Base-by-base conservation (phyloP, 2,888 invertebrate genomes). In the Pseudanteris insignis region DNA sequence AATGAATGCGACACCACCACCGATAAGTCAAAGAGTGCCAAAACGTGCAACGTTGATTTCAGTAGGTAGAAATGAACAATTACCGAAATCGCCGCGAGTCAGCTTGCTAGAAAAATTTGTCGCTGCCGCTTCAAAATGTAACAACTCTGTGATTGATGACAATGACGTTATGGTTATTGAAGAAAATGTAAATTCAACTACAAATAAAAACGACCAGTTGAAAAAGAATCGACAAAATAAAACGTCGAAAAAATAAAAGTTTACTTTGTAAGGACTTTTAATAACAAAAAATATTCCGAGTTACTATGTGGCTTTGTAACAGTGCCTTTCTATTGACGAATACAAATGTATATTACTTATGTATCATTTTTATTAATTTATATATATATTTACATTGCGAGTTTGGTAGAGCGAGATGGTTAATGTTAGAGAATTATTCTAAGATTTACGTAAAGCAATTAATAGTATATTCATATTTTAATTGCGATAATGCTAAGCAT, bases 1-100 rank as follows among this genome's bases (percentile, higher is more conserved):
- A 9, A 36, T 66, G 21, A 75, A 71, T 33, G 1, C 63, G 9
- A 47, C 67, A 32, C 48, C 59, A 10, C 10, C 60, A n/a, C 28
- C 32, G 6, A 8, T 18, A 0, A 32, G 50, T 1, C 69, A 48
- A 12, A 77, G 67, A 55, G 57, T 67, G 0, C 72, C 72, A 5
- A 79, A 76, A 61, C 66, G 79, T 2, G 76, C 67, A 2, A 65
- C 73, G 2, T 62, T 78, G 8, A 74, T 77, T 25, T 76, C 79
- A 0, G 70, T 78, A 2, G 63, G 62, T 0, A 67, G 74, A 10
- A 74, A 71, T 1, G 75, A 77, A 36, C 67, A 72, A 34, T 63
- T 74, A 47, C 65, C 70, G 0, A 70, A 72, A 48, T 62, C 70
- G 4, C 67, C 72, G 9, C 51, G 66, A 8, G 47, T 68, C 5